These are phyloP conservation scores for Arrhamphus sclerolepis DNA, from an alignment of 2,797 vertebrate species.

Conservation along the genomic window DNA sequence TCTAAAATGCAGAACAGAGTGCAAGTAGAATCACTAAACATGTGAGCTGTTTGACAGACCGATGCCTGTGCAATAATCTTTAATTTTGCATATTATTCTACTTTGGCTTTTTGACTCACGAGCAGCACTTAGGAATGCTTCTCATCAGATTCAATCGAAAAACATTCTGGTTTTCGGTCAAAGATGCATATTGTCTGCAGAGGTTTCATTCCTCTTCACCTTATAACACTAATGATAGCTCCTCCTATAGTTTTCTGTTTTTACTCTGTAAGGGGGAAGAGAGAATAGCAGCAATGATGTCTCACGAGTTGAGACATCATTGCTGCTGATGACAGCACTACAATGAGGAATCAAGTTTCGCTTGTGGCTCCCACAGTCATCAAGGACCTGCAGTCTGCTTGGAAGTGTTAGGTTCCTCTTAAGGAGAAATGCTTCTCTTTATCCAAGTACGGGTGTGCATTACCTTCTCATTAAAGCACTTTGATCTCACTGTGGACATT, in stretches of 20 bases:
- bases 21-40: no score
- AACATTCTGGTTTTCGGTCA: conserved; percentile 15
- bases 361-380: conserved; percentile 39
- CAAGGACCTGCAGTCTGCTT: conserved; percentile 44
- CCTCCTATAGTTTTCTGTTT: conserved; percentile 28
- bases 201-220: conserved; percentile 33
- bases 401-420: conserved; percentile 54
- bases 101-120: background rate
- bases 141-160: conserved; percentile 13
- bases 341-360: conserved; percentile 67
- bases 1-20: no score
- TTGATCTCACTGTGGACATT: conserved; percentile 22
- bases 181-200: conserved; percentile 1
- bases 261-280: no score
- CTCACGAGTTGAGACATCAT: conserved; percentile 25
- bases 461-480: conserved; percentile 42
- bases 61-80: conserved; percentile 1
- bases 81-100: background rate
- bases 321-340: conserved; percentile 66
- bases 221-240: conserved; percentile 24
- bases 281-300: no score
- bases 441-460: conserved; percentile 21
- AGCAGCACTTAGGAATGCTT: background rate
- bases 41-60: background rate
- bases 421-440: conserved; percentile 36